Evolutionary conservation across 2,797 vertebrate genomes (phyloP).

Genomic region (Nannoperca australis): DNA sequence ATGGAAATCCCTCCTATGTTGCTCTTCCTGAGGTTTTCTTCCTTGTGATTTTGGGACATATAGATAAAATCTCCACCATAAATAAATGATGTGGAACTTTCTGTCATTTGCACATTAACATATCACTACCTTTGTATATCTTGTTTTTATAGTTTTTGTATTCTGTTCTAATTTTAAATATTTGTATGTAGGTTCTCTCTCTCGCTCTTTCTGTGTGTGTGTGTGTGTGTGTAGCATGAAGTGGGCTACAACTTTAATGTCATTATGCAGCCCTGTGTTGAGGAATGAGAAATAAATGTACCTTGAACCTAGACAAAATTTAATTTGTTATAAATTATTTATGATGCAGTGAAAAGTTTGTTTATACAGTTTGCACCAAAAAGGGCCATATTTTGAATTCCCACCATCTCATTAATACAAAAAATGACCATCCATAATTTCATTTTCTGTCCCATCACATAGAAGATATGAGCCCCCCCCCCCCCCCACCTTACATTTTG

Average conservation of each 20-base stretch:
- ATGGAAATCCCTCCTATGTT: not conserved
- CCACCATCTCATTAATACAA: not conserved
- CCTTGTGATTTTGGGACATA: not conserved
- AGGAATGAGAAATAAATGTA: too few relatives aligned
- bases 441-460: not conserved
- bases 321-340: not conserved
- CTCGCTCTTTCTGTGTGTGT: too few relatives aligned
- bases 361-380: not conserved
- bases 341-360: not conserved
- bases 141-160: too few relatives aligned
- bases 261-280: too few relatives aligned
- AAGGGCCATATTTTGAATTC: not conserved
- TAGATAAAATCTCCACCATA: not conserved
- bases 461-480: not conserved
- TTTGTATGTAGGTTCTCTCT: too few relatives aligned
- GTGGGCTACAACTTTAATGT: too few relatives aligned
- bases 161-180: too few relatives aligned
- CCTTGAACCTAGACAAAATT: not conserved
- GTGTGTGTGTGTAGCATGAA: too few relatives aligned
- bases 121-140: too few relatives aligned
- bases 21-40: not conserved
- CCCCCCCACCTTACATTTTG: not conserved
- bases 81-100: too few relatives aligned
- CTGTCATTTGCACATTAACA: too few relatives aligned
- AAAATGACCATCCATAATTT: not conserved